These are phyloP conservation scores for Tetrao urogallus DNA, from an alignment of 2,113 vertebrate genomes.

Conservation along the genomic window DNA sequence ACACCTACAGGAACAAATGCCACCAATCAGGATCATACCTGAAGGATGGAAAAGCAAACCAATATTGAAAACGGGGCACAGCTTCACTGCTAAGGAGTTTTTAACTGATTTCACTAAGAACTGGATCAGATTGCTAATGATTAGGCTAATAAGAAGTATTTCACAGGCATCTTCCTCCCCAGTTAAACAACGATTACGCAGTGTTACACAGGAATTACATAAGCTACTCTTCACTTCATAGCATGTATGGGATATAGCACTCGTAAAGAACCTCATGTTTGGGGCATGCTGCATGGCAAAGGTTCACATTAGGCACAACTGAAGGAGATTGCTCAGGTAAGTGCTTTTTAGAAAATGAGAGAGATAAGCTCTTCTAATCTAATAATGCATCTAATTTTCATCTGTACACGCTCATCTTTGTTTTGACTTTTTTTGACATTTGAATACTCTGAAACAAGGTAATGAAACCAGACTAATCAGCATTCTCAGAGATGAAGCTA, in stretches of 20 bases:
- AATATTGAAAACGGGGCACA: neutral
- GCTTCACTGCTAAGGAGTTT: neutral
- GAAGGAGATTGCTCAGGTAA: neutral
- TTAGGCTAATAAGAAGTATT: neutral
- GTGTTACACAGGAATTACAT: neutral
- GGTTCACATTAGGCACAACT: neutral
- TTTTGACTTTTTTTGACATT: neutral
- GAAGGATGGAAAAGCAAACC: neutral
- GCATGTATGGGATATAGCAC: neutral
- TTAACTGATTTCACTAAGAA: neutral
- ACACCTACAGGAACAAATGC: neutral
- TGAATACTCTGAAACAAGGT: conserved; percentile 19
- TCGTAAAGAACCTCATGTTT: neutral
- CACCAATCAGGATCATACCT: neutral
- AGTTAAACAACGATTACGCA: neutral
- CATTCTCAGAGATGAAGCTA: conserved; percentile 31
- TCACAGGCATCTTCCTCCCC: neutral
- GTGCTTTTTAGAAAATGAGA: neutral
- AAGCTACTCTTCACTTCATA: neutral
- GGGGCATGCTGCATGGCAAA: neutral
- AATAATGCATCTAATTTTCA: conserved; percentile 15
- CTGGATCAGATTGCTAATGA: neutral
- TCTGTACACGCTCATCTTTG: neutral
- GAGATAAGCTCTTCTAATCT: neutral
- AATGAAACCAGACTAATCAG: conserved; percentile 42